Conservation (phyloP, 2,113 vertebrate genomes). For the Brachypodius melanocephalos region DNA sequence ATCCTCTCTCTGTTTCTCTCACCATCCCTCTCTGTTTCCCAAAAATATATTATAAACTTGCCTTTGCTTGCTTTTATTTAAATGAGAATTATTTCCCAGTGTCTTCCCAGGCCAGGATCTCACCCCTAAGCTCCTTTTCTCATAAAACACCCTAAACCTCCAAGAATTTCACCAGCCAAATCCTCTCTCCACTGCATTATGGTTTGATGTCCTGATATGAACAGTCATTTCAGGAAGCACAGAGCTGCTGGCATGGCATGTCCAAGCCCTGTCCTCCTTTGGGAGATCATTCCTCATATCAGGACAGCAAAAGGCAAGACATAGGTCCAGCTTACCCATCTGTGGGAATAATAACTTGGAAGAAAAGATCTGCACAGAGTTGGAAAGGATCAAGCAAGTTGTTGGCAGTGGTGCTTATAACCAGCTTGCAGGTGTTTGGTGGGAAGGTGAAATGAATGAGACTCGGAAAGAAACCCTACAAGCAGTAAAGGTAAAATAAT, state of each 20-base stretch:
- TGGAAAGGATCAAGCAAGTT: background rate
- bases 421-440: background rate
- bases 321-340: background rate
- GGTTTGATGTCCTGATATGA: background rate
- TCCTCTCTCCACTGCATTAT: background rate
- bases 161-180: background rate
- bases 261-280: background rate
- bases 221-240: background rate
- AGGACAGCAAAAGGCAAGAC: background rate
- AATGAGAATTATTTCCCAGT: background rate
- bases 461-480: fast-evolving
- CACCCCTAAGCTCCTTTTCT: background rate
- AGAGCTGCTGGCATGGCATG: background rate
- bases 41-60: background rate
- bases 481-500: background rate
- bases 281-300: background rate
- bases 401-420: background rate
- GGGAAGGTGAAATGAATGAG: background rate
- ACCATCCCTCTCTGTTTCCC: background rate
- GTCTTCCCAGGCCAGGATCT: background rate
- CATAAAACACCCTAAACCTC: background rate
- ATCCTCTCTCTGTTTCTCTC: background rate
- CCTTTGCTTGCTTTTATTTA: background rate
- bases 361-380: background rate
- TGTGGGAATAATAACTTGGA: background rate